Evolutionary conservation across 2,113 vertebrate species (phyloP).

Genomic region (Brienomyrus longianalis): DNA sequence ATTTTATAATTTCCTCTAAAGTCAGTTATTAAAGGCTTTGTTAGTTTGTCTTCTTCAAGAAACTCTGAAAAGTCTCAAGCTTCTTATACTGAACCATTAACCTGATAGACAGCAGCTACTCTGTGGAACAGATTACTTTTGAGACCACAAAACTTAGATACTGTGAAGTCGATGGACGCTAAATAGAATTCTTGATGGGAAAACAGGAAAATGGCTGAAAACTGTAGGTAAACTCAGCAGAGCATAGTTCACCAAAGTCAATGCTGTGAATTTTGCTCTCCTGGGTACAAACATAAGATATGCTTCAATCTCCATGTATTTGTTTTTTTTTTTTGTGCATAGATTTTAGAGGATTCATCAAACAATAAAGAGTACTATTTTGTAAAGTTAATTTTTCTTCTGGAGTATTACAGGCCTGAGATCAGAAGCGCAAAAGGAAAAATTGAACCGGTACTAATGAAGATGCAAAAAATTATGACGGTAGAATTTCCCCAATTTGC

Average conservation of each 20-base stretch:
- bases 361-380: not conserved
- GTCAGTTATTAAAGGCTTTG: not conserved
- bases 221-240: not conserved
- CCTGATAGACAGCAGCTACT: not conserved
- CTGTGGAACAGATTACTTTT: slow-evolving; percentile 15
- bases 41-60: not conserved
- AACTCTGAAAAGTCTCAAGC: not conserved
- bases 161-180: not conserved
- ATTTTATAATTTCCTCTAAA: not conserved
- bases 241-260: not conserved
- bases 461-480: not conserved
- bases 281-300: not conserved
- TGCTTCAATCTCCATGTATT: not conserved
- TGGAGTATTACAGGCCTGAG: not conserved
- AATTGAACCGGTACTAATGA: not conserved
- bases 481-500: not conserved
- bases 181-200: not conserved
- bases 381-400: not conserved
- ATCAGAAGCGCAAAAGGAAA: not conserved
- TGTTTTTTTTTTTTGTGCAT: not conserved
- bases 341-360: not conserved
- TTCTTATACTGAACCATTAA: not conserved
- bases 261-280: not conserved
- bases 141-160: not conserved
- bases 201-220: not conserved